These are phyloP conservation scores for Anolis apletophallus DNA, from an alignment of 2,797 vertebrate species.

Conservation along the genomic window DNA sequence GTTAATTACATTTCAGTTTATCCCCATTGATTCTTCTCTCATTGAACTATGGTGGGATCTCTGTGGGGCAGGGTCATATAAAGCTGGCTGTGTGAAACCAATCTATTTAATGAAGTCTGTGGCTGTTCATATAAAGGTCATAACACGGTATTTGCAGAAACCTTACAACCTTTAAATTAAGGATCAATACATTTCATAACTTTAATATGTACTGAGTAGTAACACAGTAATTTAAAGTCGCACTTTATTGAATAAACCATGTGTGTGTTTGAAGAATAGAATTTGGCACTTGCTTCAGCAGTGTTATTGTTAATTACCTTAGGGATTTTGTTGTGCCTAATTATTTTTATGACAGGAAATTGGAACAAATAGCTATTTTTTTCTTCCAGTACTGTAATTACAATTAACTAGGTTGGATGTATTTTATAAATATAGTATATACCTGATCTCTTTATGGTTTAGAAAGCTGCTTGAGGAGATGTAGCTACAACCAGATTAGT, in stretches of 20 bases:
- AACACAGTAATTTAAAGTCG: conserved; percentile 6
- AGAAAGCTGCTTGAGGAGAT: conserved; percentile 15
- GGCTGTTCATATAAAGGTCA: not conserved
- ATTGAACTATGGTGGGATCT: not conserved
- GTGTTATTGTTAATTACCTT: conserved; percentile 56
- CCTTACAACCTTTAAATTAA: not conserved
- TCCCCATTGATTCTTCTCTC: not conserved
- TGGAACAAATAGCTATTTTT: conserved; percentile 51
- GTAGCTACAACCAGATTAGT: not conserved
- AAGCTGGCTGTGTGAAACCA: not conserved
- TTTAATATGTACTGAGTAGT: not conserved
- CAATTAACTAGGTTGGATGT: conserved; percentile 28
- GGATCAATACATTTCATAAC: not conserved
- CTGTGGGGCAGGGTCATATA: not conserved
- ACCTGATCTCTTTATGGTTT: not conserved
- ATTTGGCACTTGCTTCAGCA: conserved; percentile 53
- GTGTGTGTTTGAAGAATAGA: not conserved
- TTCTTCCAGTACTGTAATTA: conserved; percentile 38
- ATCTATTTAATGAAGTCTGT: not conserved
- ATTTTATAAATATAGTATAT: conserved; percentile 20
- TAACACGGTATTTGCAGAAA: not conserved
- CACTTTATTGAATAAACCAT: not conserved
- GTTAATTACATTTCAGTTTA: not conserved
- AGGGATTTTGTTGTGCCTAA: conserved; percentile 65
- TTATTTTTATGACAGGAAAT: conserved; percentile 67